Evolutionary conservation across 2,797 vertebrate species (phyloP), one percentile per base, ranked within the genome.

Genomic region (Hipposideros larvatus): DNA sequence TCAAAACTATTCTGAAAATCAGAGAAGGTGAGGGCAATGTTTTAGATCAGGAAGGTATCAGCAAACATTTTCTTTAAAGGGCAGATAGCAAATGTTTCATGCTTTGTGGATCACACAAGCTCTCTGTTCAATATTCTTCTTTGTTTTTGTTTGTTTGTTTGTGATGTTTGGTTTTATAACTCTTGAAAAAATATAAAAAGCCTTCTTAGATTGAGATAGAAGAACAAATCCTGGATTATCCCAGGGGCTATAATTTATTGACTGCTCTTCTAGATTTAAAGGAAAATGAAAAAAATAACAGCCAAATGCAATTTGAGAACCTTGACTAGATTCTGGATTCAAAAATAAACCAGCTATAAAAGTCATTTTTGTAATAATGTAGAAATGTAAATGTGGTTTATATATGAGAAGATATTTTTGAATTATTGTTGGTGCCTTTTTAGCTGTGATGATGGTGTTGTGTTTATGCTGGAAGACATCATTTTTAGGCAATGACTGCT

Each of bases 131-230:
- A 11, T 80, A n/a, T 43, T 90, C 3, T 31, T 73, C 53, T 70
- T 86, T 61, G 11, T 34, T 77, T 43, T 41, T 73, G 48, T 55
- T 26, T 74, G 31, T 46, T 61, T 70, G 11, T 51, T 68, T 66
- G 57, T 75, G 10, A 66, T n/a, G 16, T 73, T 92, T 87, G 13
- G 8, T 19, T 65, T 95, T 24, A 73, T 2, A 75, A 71, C 2
- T 84, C n/a, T 82, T 85, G 48, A 70, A 74, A 90, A 66, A 48
- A 15, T 31, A 41, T 83, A 43, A 87, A 96, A 94, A 41, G 65
- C 26, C 48, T 82, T 55, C 28, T 84, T 59, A 85, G 21, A 15
- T 65, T 78, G 51, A 94, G 15, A 34, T 73, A 34, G 9, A 90
- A 63, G 46, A 80, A 28, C 22, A 57, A 73, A 37, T 7, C 22